Evolutionary conservation across 2,888 invertebrate species (phyloP), one percentile per base, ranked within the genome.

Genomic region (Drosophila nr. fundita): DNA sequence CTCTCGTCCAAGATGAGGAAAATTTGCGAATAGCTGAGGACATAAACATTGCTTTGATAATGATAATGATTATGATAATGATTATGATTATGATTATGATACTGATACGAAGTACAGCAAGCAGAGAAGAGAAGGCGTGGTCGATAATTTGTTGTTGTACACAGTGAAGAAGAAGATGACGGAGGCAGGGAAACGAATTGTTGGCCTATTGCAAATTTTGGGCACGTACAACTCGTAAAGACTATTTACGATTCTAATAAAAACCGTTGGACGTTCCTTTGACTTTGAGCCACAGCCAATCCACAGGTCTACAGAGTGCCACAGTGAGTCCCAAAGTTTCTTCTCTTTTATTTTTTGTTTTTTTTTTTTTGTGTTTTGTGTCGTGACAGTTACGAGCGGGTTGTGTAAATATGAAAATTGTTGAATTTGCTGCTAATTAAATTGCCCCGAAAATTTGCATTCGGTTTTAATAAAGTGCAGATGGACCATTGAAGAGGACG

Each of bases 171-270:
- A 72, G 49, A 54, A 36, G 53, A 21, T 7, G 50, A 27, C 15
- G 21, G 15, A 15, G 60, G 36, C 24, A 54, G 29, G 55, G 13
- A 40, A 42, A 21, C 65, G 38, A 66, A 80, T 83, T 75, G 74
- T 89, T 83, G 80, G 90, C 87, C 89, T 90, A 90, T 87, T 87
- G 87, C 78, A 78, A 89, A 87, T 89, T 87, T 87, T 87, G 83
- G 76, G 82, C 87, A 87, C 87, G 87, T 87, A 84, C 87, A 82
- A 78, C 85, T 83, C 89, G 83, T 87, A 89, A 87, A 87, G 87
- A 85, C 87, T 89, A 87, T 87, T 87, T 87, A 87, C 81, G 89
- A 86, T 85, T 85, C 80, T 89, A 87, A 87, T 89, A 87, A 89
- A 87, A 87, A 87, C 66, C 85, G 80, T 80, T 77, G 82, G 78